Percentiles rank a stretch among this genome's conserved stretches.
phyloP scores from a whole-genome alignment of 1,140 invertebrate species.

The Hyphantria cunea region DNA sequence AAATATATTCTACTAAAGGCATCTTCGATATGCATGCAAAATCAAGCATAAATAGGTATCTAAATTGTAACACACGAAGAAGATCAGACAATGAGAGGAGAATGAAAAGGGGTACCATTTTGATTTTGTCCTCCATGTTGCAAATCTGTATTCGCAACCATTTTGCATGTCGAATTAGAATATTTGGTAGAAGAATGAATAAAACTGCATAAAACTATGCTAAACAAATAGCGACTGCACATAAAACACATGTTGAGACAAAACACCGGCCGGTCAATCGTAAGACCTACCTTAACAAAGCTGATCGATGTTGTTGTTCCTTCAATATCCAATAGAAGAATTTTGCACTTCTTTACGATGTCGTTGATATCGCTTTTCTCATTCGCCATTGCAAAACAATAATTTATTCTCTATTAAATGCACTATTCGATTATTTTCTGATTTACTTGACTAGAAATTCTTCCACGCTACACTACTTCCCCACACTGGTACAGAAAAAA shows the following conservation, averaged over 20 bases:
- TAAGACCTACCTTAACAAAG: constrained; percentile 81
- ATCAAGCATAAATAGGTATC: too few species aligned
- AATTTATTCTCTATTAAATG: constrained; percentile 52
- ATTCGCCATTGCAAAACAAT: constrained; percentile 64
- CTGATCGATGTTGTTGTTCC: constrained; percentile 80
- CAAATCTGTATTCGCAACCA: constrained; percentile 71
- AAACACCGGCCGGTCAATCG: constrained; percentile 78
- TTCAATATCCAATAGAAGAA: constrained; percentile 78
- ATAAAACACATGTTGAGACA: constrained; percentile 61
- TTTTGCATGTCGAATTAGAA: constrained; percentile 48
- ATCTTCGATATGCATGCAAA: too few species aligned
- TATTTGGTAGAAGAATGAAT: not conserved
- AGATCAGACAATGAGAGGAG: constrained; percentile 44
- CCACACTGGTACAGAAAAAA: constrained; percentile 70
- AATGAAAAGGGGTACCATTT: constrained; percentile 74
- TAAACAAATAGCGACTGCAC: constrained; percentile 24
- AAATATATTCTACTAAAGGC: not conserved
- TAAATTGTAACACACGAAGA: constrained; percentile 27
- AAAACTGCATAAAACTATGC: constrained; percentile 10
- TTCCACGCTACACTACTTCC: constrained; percentile 66
- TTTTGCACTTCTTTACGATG: constrained; percentile 75
- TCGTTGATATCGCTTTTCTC: constrained; percentile 70
- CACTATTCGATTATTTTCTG: constrained; percentile 56
- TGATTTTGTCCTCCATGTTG: constrained; percentile 80
- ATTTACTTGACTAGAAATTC: constrained; percentile 75